Conservation (phyloP, 2,888 invertebrate species). For the Drosophila neotestacea region DNA sequence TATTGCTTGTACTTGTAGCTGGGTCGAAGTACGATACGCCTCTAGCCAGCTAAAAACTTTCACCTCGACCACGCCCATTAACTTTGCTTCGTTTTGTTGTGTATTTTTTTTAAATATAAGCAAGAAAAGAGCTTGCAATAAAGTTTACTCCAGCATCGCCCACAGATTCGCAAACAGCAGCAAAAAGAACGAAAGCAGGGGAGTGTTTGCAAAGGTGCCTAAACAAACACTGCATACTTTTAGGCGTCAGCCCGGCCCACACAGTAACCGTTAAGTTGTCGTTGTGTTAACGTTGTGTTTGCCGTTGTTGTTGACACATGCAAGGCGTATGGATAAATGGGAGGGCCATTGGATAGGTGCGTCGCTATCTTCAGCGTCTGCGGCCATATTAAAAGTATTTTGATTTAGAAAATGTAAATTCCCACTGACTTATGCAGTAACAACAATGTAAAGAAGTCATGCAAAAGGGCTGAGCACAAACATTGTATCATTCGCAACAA, state of each 20-base stretch:
- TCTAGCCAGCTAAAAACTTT: slow-evolving; percentile 40
- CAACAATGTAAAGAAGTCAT: slow-evolving; percentile 50
- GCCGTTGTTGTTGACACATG: slow-evolving; percentile 62
- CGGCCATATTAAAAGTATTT: slow-evolving; percentile 67
- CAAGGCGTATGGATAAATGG: slow-evolving; percentile 30
- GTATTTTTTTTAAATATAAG: slow-evolving; percentile 30
- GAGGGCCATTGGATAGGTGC: background rate
- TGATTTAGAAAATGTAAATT: slow-evolving; percentile 78
- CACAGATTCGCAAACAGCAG: slow-evolving; percentile 28
- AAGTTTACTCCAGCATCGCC: slow-evolving; percentile 59
- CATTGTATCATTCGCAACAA: slow-evolving; percentile 67
- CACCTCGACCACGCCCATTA: slow-evolving; percentile 41
- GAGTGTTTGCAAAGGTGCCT: slow-evolving; percentile 62
- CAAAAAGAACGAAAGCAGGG: slow-evolving; percentile 26
- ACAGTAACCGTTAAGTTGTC: slow-evolving; percentile 44
- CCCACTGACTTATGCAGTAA: slow-evolving; percentile 53
- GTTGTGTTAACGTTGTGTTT: slow-evolving; percentile 53
- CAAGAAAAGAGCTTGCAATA: slow-evolving; percentile 45
- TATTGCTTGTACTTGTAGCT: slow-evolving; percentile 60
- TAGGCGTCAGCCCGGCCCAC: slow-evolving; percentile 45
- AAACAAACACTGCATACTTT: slow-evolving; percentile 74
- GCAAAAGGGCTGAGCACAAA: slow-evolving; percentile 49
- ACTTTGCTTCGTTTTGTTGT: slow-evolving; percentile 31
- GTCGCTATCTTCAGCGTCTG: slow-evolving; percentile 24
- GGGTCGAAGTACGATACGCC: slow-evolving; percentile 23